Evolutionary conservation across 1,140 invertebrate species (phyloP).

Genomic region (Saccostrea glomerata): DNA sequence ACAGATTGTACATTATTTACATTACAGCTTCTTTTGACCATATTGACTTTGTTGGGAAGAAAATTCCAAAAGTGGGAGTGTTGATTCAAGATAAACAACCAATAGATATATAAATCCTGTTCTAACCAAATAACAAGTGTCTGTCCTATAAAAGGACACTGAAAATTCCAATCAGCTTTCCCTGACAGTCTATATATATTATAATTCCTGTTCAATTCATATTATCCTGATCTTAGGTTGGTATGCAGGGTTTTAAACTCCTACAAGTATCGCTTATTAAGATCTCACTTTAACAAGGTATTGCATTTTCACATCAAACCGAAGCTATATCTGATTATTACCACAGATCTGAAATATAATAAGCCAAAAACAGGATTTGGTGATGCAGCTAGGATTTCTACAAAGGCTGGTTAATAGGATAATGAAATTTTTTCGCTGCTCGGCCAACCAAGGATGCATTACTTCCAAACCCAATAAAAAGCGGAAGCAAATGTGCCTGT

Average conservation of each 20-base stretch:
- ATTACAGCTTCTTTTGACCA: background rate
- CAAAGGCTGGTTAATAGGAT: background rate
- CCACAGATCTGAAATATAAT: constrained; percentile 7
- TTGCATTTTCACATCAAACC: constrained; percentile 28
- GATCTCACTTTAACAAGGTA: constrained; percentile 7
- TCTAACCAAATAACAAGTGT: background rate
- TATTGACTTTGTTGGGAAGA: background rate
- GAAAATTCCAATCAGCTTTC: background rate
- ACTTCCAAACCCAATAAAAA: constrained; percentile 21
- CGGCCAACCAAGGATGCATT: constrained; percentile 20
- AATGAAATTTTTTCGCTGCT: constrained; percentile 12
- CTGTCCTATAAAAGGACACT: background rate
- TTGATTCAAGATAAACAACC: background rate
- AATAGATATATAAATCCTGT: background rate
- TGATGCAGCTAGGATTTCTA: background rate
- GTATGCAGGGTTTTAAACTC: constrained; percentile 21
- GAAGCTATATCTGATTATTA: constrained; percentile 21
- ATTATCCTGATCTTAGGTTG: constrained; percentile 7
- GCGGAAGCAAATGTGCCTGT: constrained; percentile 17
- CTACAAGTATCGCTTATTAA: constrained; percentile 3
- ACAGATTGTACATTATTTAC: background rate
- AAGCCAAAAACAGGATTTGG: constrained; percentile 8
- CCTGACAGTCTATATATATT: background rate
- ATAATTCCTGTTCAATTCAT: constrained; percentile 19
- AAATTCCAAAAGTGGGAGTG: constrained; percentile 2